Base-by-base conservation (phyloP, 2,888 invertebrate species). In the Leuctra nigra region DNA sequence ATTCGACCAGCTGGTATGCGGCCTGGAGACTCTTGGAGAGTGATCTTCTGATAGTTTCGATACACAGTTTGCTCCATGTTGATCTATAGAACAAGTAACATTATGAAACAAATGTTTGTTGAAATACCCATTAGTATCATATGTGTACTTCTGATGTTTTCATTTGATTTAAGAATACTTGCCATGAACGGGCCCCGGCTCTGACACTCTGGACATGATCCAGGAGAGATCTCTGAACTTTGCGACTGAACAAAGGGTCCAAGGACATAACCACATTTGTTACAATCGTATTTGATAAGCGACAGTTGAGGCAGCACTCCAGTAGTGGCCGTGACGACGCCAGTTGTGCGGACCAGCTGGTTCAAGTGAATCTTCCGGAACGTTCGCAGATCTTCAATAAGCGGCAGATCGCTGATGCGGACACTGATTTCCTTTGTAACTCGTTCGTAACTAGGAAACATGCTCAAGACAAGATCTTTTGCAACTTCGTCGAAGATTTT, bases 61-160 rank as follows among this genome's bases (percentile, higher is more conserved):
- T 98, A 99, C 4, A 99, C 73, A 0, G 99, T 99, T 86, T 97
- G 87, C 69, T 98, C 98, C 93, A 98, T 97, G 71, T 99, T 99
- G 23, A 99, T 87, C 85, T 94, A 73, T 2, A 71, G n/a, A 68
- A 52, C 46, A 50, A 52, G 44, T 7, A 29, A 29, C 29, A 29
- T 29, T 29, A 6, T n/a, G n/a, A n/a, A n/a, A n/a, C n/a, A n/a
- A 7, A 29, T 29, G 6, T 7, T 29, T 29, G 29, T 29, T 7
- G 29, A 11, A 6, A 6, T 29, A 29, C 29, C 6, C 6, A 11
- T 29, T 29, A 29, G 11, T 29, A 29, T n/a, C n/a, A n/a, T n/a
- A n/a, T n/a, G n/a, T n/a, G n/a, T n/a, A n/a, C n/a, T n/a, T n/a
- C n/a, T n/a, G n/a, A 33, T 6, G 47, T 47, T 29, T 13, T 52